These are phyloP conservation scores for Hyaena hyaena DNA, from an alignment of 2,113 vertebrate genomes.

Conservation along the genomic window DNA sequence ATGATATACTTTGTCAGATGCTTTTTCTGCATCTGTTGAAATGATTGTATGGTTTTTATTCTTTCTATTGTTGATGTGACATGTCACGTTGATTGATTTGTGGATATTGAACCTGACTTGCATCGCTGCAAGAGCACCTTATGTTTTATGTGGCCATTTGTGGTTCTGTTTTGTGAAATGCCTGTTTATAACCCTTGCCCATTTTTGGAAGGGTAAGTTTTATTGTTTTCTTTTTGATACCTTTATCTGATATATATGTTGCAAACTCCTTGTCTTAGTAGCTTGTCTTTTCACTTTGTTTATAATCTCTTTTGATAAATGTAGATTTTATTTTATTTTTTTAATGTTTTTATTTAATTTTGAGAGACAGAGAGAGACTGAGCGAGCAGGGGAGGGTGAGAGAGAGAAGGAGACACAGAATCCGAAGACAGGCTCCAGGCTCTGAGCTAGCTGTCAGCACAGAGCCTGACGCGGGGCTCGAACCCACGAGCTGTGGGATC, in stretches of 20 bases:
- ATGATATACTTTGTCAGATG: not conserved
- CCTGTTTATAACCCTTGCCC: not conserved
- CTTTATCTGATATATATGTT: not conserved
- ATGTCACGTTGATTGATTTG: not conserved
- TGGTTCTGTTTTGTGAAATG: not conserved
- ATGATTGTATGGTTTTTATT: not conserved
- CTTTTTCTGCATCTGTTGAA: not conserved
- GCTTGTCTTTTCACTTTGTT: not conserved
- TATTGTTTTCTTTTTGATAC: not conserved
- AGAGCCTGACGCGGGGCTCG: too few relatives aligned
- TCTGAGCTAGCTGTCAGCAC: too few relatives aligned
- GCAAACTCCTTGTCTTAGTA: not conserved
- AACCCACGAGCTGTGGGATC: too few relatives aligned
- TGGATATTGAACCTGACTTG: too few relatives aligned
- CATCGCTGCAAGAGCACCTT: not conserved
- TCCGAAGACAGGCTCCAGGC: too few relatives aligned
- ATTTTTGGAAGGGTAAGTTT: not conserved
- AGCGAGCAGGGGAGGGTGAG: too few relatives aligned
- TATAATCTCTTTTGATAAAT: not conserved
- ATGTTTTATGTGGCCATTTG: not conserved
- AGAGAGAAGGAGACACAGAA: too few relatives aligned
- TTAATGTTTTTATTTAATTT: too few relatives aligned
- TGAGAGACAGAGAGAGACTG: too few relatives aligned
- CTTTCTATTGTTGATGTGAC: not conserved
- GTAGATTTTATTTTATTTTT: not conserved